Conservation (phyloP, 2,888 invertebrate species). For the Eudasyphora cyanicolor region DNA sequence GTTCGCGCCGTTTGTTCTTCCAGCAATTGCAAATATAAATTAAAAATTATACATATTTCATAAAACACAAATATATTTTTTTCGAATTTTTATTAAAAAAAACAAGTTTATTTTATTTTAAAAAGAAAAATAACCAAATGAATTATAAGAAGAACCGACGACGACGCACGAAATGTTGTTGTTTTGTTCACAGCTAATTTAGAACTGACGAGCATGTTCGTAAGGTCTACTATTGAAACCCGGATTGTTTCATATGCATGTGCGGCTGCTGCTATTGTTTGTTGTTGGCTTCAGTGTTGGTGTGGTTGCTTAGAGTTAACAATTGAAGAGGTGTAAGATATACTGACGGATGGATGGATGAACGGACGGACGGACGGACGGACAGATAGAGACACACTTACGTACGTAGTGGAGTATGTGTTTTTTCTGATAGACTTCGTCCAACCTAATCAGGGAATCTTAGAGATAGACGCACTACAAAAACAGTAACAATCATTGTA, state of each 20-base stretch:
- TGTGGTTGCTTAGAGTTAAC: neutral
- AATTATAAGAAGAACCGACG: neutral
- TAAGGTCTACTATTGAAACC: slow-evolving; percentile 47
- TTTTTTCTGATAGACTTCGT: neutral
- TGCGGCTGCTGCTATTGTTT: neutral
- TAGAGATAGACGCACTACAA: too few species aligned
- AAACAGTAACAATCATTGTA: neutral
- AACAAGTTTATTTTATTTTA: neutral
- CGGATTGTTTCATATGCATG: slow-evolving; percentile 30
- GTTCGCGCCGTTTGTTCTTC: slow-evolving; percentile 23
- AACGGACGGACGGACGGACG: neutral
- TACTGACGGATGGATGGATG: neutral
- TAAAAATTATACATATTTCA: slow-evolving; percentile 2
- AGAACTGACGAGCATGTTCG: slow-evolving; percentile 45
- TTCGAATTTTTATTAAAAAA: slow-evolving; percentile 2
- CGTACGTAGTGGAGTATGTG: too few species aligned
- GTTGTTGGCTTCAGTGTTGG: neutral
- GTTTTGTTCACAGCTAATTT: slow-evolving; percentile 40
- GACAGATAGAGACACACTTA: neutral
- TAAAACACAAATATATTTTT: neutral
- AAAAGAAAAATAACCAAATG: too few species aligned
- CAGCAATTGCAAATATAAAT: slow-evolving; percentile 34
- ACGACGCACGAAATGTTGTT: neutral
- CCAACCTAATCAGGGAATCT: neutral
- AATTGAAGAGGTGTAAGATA: slow-evolving; percentile 35